phyloP scores from a whole-genome alignment of 2,797 vertebrate genomes.

The Myotis myotis region DNA sequence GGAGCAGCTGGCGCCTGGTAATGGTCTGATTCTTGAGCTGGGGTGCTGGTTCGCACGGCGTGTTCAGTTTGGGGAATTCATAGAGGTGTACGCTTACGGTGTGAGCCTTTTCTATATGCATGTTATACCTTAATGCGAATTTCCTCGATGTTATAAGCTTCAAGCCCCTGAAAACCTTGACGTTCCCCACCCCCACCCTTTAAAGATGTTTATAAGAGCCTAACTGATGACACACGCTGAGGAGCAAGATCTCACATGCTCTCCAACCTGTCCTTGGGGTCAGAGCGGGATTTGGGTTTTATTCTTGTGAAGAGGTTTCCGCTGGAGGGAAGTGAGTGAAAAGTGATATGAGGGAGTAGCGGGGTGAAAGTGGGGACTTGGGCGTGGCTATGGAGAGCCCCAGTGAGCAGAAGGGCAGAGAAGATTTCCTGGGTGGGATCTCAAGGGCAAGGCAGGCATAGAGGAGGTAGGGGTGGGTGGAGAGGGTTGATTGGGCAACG shows the following conservation, averaged over 20 bases:
- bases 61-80: not conserved
- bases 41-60: accelerated
- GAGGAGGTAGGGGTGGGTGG: not conserved
- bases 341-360: not conserved
- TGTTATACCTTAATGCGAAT: not conserved
- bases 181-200: not conserved
- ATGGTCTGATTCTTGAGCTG: not conserved
- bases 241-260: not conserved
- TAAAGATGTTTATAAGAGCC: not conserved
- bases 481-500: not conserved
- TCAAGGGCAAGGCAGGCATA: not conserved
- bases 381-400: not conserved
- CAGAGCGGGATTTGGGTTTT: not conserved
- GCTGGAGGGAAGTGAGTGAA: not conserved
- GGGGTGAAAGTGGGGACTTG: not conserved
- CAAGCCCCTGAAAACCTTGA: not conserved
- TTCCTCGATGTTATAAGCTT: not conserved
- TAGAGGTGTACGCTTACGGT: accelerated
- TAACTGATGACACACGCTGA: not conserved
- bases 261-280: not conserved
- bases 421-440: not conserved
- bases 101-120: not conserved
- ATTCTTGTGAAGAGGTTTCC: not conserved
- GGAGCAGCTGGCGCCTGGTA: not conserved
- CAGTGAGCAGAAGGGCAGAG: not conserved